A percentile compares a stretch with the other conserved stretches of the same genome.
These are phyloP conservation scores for Platanista minor DNA, from an alignment of 2,113 vertebrate genomes.

Conservation along the genomic window DNA sequence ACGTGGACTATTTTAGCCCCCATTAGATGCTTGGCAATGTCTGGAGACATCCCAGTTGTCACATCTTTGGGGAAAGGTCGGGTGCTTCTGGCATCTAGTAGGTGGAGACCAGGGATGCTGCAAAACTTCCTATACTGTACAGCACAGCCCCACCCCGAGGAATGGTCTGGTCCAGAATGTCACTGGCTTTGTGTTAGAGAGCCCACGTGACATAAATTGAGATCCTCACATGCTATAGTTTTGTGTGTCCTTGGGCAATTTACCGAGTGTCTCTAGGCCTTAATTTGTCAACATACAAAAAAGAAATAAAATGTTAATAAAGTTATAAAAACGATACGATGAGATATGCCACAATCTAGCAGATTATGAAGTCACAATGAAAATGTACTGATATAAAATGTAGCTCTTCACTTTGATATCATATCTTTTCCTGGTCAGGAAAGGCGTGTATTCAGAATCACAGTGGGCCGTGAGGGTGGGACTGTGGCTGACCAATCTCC, in stretches of 20 bases:
- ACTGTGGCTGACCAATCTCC: not conserved
- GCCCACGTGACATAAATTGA: rapidly evolving
- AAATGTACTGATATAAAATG: not conserved
- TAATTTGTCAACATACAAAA: not conserved
- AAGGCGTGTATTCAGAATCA: not conserved
- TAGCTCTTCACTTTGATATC: not conserved
- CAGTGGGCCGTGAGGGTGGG: not conserved
- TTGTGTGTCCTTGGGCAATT: not conserved
- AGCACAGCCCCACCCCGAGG: not conserved
- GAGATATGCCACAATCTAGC: no score
- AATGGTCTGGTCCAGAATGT: not conserved
- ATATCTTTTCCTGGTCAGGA: no score
- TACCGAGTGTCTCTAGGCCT: not conserved
- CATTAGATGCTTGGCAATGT: not conserved
- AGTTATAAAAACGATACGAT: not conserved
- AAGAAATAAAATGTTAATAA: not conserved
- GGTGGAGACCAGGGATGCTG: not conserved
- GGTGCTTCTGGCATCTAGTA: no score
- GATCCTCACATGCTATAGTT: not conserved
- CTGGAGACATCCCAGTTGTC: not conserved
- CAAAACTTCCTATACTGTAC: not conserved
- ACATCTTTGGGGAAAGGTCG: not conserved
- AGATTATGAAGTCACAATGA: not conserved
- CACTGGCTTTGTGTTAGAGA: not conserved
- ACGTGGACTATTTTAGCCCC: rapidly evolving